Conservation (phyloP, 2,797 vertebrate genomes). For the Chaunax sp. region DNA sequence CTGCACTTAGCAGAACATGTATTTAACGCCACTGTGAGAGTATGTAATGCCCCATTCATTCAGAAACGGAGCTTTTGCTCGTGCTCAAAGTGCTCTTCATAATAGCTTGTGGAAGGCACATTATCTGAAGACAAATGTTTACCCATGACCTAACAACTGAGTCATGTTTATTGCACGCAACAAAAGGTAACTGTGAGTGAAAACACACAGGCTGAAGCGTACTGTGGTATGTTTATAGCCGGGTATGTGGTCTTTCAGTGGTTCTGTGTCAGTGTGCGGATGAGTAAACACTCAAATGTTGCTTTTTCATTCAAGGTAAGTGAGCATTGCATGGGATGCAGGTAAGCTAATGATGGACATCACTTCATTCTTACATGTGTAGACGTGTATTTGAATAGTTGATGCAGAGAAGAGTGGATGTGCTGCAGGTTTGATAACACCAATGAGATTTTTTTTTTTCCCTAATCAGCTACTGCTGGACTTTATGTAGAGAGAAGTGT, state of each 20-base stretch:
- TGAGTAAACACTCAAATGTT: constrained; percentile 51
- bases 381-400: constrained; percentile 7
- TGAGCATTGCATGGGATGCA: constrained; percentile 13
- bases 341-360: constrained; percentile 26
- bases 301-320: constrained; percentile 48
- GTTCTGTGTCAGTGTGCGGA: constrained; percentile 55
- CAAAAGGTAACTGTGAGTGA: constrained; percentile 68
- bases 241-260: constrained; percentile 61
- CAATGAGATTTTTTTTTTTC: constrained; percentile 20
- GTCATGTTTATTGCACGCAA: constrained; percentile 70
- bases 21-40: not conserved
- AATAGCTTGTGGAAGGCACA: constrained; percentile 56
- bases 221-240: constrained; percentile 67
- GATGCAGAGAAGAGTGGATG: constrained; percentile 9
- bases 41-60: constrained; percentile 31
- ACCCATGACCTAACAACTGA: constrained; percentile 67
- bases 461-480: constrained; percentile 43
- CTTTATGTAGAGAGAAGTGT: constrained; percentile 50
- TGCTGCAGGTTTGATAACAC: constrained; percentile 48
- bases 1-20: not conserved
- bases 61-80: constrained; percentile 7
- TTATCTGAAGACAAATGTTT: constrained; percentile 71
- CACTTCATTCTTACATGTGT: constrained; percentile 7
- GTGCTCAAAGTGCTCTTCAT: constrained; percentile 17
- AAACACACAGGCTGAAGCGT: constrained; percentile 62